These are phyloP conservation scores for Trichogramma dendrolimi DNA, from an alignment of 2,888 invertebrate species.

Conservation along the genomic window DNA sequence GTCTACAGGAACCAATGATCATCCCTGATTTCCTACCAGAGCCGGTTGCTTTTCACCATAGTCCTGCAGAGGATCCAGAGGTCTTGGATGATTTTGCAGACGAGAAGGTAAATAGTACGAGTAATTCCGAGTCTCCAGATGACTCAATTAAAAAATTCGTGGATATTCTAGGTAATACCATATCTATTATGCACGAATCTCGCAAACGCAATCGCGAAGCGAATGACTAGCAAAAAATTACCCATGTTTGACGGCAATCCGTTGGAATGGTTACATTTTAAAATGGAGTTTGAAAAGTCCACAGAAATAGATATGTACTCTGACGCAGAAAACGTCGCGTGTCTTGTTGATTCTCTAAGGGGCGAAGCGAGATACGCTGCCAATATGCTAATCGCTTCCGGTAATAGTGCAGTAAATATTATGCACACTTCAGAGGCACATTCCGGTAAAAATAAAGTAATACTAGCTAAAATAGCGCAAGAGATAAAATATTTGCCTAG, in stretches of 20 bases:
- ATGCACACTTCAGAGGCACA: constrained; percentile 18
- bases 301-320: constrained; percentile 18
- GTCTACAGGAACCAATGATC: no score
- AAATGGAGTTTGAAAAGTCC: constrained; percentile 18
- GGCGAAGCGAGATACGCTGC: constrained; percentile 21
- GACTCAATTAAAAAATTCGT: no score
- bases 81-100: no score
- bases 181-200: no score
- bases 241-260: constrained; percentile 16
- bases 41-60: no score
- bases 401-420: neutral
- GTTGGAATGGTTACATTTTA: constrained; percentile 20
- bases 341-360: constrained; percentile 8
- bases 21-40: no score
- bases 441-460: constrained; percentile 16
- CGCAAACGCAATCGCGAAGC: no score
- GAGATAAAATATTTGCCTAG: constrained; percentile 19
- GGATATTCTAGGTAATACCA: no score
- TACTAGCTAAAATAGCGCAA: constrained; percentile 2
- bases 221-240: neutral
- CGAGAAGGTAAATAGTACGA: no score
- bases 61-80: no score
- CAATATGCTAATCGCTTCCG: constrained; percentile 8
- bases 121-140: no score
- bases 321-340: constrained; percentile 23